phyloP scores from a whole-genome alignment of 2,113 vertebrate species.

The Corydoras sp. region DNA sequence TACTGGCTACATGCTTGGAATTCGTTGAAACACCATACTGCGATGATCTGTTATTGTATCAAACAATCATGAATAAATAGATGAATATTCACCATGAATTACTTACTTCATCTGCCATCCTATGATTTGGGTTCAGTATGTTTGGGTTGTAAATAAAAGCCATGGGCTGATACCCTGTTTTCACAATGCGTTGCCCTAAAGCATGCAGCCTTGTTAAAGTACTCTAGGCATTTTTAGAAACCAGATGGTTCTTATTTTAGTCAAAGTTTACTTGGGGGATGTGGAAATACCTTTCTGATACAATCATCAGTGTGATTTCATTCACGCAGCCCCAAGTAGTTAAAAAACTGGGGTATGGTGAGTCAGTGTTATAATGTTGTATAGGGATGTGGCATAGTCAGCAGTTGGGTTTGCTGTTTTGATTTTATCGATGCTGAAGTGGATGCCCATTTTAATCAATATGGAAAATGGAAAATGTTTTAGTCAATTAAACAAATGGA shows the following conservation, averaged over 20 bases:
- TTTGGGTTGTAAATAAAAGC: not conserved
- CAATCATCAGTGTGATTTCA: conserved; percentile 11
- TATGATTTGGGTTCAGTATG: not conserved
- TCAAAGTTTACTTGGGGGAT: conserved; percentile 3
- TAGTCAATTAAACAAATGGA: conserved; percentile 29
- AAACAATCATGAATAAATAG: too few species aligned
- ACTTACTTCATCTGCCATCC: not conserved
- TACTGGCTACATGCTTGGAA: too few species aligned
- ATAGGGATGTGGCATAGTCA: conserved; percentile 18
- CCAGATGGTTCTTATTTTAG: conserved; percentile 35
- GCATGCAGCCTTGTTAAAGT: conserved; percentile 2
- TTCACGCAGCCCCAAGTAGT: conserved; percentile 4
- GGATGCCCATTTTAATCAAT: conserved; percentile 36
- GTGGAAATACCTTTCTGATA: conserved; percentile 22
- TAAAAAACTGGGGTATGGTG: not conserved
- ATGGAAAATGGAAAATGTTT: conserved; percentile 38
- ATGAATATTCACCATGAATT: not conserved
- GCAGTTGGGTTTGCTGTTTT: conserved; percentile 26
- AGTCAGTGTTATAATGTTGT: conserved; percentile 4
- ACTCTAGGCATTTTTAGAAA: conserved; percentile 25
- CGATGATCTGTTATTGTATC: too few species aligned
- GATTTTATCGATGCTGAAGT: conserved; percentile 29
- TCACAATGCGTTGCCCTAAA: not conserved
- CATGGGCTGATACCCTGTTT: not conserved
- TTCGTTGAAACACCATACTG: too few species aligned